Conservation (phyloP, 2,888 invertebrate genomes). For the Eupithecia subfuscata region DNA sequence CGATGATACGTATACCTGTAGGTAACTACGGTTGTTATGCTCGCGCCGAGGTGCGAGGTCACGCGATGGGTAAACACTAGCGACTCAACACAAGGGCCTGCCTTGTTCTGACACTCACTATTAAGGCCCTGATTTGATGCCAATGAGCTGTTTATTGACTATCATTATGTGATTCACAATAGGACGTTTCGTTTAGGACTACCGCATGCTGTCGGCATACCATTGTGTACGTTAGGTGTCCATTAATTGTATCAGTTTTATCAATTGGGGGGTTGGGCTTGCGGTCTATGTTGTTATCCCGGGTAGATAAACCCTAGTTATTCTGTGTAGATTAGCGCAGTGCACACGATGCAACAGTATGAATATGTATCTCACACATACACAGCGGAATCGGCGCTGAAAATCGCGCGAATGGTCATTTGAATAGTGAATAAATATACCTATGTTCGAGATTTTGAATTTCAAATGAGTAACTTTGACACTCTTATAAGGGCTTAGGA, state of each 20-base stretch:
- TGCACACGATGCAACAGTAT: neutral
- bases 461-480: no score
- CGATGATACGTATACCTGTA: neutral
- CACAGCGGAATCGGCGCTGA: no score
- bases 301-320: neutral
- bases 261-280: neutral
- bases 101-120: neutral
- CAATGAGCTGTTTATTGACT: slow-evolving; percentile 15
- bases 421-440: no score
- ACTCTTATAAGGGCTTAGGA: no score
- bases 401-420: no score
- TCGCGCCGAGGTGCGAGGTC: neutral
- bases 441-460: no score
- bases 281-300: neutral
- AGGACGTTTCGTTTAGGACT: slow-evolving; percentile 13
- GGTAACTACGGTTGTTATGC: neutral
- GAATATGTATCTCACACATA: neutral
- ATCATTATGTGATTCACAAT: slow-evolving; percentile 28
- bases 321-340: neutral
- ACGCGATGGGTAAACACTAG: neutral
- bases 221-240: neutral
- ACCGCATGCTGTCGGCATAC: neutral
- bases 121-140: slow-evolving; percentile 23
- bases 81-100: neutral
- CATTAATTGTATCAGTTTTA: neutral